phyloP scores from a whole-genome alignment of 2,113 vertebrate genomes.

The Oncorhynchus nerka region DNA sequence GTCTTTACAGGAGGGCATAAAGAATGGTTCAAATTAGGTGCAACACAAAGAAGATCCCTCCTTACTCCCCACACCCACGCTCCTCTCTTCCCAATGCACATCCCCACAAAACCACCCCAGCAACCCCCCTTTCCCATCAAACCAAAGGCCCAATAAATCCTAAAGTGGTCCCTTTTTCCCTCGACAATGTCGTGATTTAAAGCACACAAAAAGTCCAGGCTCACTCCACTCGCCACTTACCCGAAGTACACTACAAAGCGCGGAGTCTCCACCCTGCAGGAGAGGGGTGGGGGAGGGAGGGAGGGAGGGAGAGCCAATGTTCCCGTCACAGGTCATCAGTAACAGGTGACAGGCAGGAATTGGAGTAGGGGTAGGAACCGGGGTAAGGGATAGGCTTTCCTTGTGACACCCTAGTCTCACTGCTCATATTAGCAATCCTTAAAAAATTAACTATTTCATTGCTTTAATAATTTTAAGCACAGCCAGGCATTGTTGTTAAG shows the following conservation, averaged over 20 bases:
- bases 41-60: slow-evolving; percentile 60
- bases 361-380: too few relatives aligned
- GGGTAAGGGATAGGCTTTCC: too few relatives aligned
- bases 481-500: not conserved
- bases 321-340: too few relatives aligned
- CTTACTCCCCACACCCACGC: slow-evolving; percentile 42
- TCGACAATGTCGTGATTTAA: slow-evolving; percentile 76
- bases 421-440: not conserved
- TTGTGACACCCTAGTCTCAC: not conserved
- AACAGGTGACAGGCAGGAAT: too few relatives aligned
- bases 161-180: slow-evolving; percentile 68
- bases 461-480: not conserved
- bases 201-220: slow-evolving; percentile 72
- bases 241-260: slow-evolving; percentile 97
- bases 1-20: slow-evolving; percentile 62
- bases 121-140: slow-evolving; percentile 42
- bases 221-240: slow-evolving; percentile 83
- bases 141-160: slow-evolving; percentile 59
- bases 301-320: slow-evolving; percentile 18
- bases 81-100: slow-evolving; percentile 28
- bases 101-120: slow-evolving; percentile 15
- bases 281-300: slow-evolving; percentile 66
- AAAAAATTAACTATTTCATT: not conserved
- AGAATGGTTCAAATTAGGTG: slow-evolving; percentile 60
- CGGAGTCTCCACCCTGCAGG: slow-evolving; percentile 91